Evolutionary conservation across 2,888 invertebrate species (phyloP), one percentile per base, ranked within the genome.

Genomic region (Drosophila recens): DNA sequence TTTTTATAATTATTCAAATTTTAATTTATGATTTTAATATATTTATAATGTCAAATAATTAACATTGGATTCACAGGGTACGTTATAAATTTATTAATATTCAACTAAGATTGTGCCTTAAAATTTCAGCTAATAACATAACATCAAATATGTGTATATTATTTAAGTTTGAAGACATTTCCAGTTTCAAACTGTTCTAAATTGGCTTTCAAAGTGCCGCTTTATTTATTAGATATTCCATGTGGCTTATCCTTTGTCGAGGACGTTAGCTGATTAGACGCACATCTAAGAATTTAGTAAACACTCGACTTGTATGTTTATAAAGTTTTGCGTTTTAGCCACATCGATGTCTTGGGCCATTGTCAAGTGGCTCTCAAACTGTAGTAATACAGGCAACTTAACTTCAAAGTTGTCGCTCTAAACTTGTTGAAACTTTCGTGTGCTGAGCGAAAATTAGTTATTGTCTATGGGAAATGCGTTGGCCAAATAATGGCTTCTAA

Each of bases 381-480:
- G 72, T 64, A 33, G 34, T 64, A 61, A 58, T 57, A 67, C 62
- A 62, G 62, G 52, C 54, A 67, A 71, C 75, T 67, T 68, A 46
- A 38, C 59, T 10, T 34, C 42, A 53, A 79, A 79, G 65, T 75
- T 71, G 67, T 58, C 58, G 71, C 53, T 48, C 38, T 63, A 65
- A 80, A 78, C 63, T 80, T 76, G 15, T 52, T 56, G 45, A 54
- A 80, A 78, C 52, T 80, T 72, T 40, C 38, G 23, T 45, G 17
- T 62, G 57, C 66, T 27, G 33, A 58, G 72, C 62, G 71, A 74
- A 85, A 84, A 85, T 84, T 84, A 79, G 82, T 82, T 79, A 85
- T 85, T 82, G 65, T 84, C 80, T 80, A 56, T 54, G 71, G 63
- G 33, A 59, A 68, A 51, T 66, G 53, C 40, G 52, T 67, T 59